Conservation (phyloP, 2,888 invertebrate genomes). For the Dendrolimus houi region DNA sequence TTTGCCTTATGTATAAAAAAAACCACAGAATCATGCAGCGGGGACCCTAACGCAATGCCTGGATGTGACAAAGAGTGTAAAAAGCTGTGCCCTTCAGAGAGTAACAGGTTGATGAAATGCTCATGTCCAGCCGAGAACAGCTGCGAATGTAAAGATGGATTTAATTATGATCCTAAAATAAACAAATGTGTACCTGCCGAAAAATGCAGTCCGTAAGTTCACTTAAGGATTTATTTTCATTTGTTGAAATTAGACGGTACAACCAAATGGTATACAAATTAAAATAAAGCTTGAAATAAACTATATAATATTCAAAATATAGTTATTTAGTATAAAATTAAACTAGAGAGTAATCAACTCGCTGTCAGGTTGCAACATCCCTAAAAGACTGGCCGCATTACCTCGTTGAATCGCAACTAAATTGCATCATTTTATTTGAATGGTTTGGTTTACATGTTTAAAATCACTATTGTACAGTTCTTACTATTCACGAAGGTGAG, state of each 20-base stretch:
- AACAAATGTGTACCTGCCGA: slow-evolving; percentile 15
- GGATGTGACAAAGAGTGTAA: slow-evolving; percentile 18
- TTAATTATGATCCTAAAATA: slow-evolving; percentile 14
- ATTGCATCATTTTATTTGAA: too few species aligned
- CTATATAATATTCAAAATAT: too few species aligned
- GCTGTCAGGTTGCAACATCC: too few species aligned
- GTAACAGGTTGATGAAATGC: slow-evolving; percentile 6
- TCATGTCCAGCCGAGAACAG: slow-evolving; percentile 8
- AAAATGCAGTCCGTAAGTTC: slow-evolving; percentile 16
- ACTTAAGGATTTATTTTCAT: too few species aligned
- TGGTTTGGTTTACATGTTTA: too few species aligned
- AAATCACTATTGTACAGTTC: too few species aligned
- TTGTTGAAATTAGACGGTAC: too few species aligned
- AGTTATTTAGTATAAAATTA: too few species aligned
- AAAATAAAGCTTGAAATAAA: neutral
- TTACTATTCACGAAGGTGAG: too few species aligned
- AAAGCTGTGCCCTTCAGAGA: slow-evolving; percentile 13
- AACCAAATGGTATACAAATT: too few species aligned
- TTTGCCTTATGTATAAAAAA: neutral
- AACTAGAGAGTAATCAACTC: too few species aligned
- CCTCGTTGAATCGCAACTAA: neutral
- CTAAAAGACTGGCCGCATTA: too few species aligned
- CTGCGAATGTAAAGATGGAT: slow-evolving; percentile 20
- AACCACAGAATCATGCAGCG: slow-evolving; percentile 19
- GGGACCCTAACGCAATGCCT: slow-evolving; percentile 20